Conservation (phyloP, 2,888 invertebrate genomes). For the Phragmatobia fuliginosa region DNA sequence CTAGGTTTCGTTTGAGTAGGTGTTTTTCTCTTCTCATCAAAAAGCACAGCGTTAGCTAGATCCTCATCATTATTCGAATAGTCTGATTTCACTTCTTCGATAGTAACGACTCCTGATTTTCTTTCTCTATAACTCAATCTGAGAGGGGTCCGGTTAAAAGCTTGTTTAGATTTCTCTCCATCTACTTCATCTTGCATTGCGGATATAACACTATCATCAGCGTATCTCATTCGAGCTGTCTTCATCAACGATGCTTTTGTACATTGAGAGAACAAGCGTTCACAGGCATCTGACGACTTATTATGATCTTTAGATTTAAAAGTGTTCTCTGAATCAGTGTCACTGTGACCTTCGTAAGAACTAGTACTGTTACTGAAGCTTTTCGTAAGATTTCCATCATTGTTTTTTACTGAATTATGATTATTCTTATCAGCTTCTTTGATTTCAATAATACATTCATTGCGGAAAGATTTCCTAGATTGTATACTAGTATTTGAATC, state of each 20-base stretch:
- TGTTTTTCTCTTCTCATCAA: constrained; percentile 76
- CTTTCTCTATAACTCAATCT: constrained; percentile 79
- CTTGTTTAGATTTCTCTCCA: constrained; percentile 75
- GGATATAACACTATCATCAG: constrained; percentile 79
- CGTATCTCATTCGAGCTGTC: constrained; percentile 87
- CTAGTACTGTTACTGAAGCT: constrained; percentile 88
- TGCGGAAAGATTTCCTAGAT: constrained; percentile 76
- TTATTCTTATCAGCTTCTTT: constrained; percentile 72
- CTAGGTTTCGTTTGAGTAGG: constrained; percentile 62
- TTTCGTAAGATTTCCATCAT: constrained; percentile 74
- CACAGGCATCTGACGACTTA: constrained; percentile 76
- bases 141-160: constrained; percentile 72
- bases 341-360: constrained; percentile 89
- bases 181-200: constrained; percentile 77
- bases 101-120: constrained; percentile 80
- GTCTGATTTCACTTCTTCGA: constrained; percentile 82
- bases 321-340: constrained; percentile 88
- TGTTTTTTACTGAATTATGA: constrained; percentile 61
- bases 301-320: constrained; percentile 71
- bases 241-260: constrained; percentile 88
- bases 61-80: constrained; percentile 76
- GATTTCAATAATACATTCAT: constrained; percentile 80
- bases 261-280: constrained; percentile 85
- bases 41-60: constrained; percentile 68
- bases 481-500: constrained; percentile 81